Conservation (phyloP, 2,888 invertebrate genomes). For the Sarcophaga subvicina region DNA sequence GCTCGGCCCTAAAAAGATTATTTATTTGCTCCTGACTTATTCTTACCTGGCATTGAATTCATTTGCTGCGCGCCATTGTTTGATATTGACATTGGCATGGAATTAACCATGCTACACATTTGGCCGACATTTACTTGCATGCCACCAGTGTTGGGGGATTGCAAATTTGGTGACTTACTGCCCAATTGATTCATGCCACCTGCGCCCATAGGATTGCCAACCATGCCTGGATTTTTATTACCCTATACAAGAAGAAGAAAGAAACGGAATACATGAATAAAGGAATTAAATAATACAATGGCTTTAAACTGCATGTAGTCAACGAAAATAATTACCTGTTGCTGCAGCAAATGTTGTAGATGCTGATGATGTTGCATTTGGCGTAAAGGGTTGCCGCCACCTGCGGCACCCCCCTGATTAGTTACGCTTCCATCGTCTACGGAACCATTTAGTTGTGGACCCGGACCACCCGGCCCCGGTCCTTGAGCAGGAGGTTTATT, state of each 20-base stretch:
- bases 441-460: slow-evolving; percentile 84
- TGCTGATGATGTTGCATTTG: slow-evolving; percentile 84
- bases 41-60: slow-evolving; percentile 87
- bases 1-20: not conserved
- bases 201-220: slow-evolving; percentile 84
- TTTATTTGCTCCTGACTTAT: not conserved
- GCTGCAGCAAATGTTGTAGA: slow-evolving; percentile 87
- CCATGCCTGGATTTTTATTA: slow-evolving; percentile 79
- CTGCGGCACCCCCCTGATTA: slow-evolving; percentile 82
- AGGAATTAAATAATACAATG: too few relatives aligned
- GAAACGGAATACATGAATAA: not conserved
- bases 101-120: slow-evolving; percentile 86
- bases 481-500: slow-evolving; percentile 92
- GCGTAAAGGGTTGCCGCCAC: slow-evolving; percentile 77
- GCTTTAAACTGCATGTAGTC: too few relatives aligned
- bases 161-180: slow-evolving; percentile 92
- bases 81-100: slow-evolving; percentile 88
- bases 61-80: slow-evolving; percentile 90
- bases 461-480: slow-evolving; percentile 88
- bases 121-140: slow-evolving; percentile 86
- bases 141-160: slow-evolving; percentile 92
- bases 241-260: slow-evolving; percentile 70
- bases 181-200: slow-evolving; percentile 88
- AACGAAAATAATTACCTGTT: slow-evolving; percentile 77
- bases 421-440: slow-evolving; percentile 84